Evolutionary conservation across 2,113 vertebrate genomes (phyloP).

Genomic region (Eubucco bourcierii): DNA sequence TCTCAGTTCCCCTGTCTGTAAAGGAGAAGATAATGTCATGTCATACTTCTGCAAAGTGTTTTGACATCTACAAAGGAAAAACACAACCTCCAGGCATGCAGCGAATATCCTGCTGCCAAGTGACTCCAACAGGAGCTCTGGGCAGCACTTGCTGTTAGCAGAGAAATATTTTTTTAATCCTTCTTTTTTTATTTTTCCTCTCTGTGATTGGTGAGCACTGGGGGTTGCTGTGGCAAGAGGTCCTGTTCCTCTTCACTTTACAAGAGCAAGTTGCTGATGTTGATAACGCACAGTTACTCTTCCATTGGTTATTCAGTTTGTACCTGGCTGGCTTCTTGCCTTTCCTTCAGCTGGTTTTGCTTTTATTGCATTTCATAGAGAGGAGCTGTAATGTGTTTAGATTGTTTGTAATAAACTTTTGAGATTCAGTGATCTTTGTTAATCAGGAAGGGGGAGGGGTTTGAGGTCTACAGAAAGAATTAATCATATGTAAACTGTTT

Average conservation of each 20-base stretch:
- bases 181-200: background rate
- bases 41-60: background rate
- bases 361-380: background rate
- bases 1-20: background rate
- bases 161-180: no score
- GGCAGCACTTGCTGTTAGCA: background rate
- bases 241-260: background rate
- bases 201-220: background rate
- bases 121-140: background rate
- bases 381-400: background rate
- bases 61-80: background rate
- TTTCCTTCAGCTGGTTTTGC: background rate
- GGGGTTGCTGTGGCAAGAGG: background rate
- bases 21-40: background rate
- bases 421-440: constrained; percentile 54
- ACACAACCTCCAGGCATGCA: background rate
- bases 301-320: background rate
- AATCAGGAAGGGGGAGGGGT: background rate
- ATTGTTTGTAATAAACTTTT: constrained; percentile 23
- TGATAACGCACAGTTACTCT: background rate
- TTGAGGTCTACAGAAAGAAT: constrained; percentile 25
- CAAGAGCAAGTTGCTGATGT: background rate
- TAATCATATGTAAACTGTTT: constrained; percentile 40
- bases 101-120: background rate
- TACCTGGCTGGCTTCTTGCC: background rate